A percentile compares a stretch with the other conserved stretches of the same genome.
Evolutionary conservation across 2,888 invertebrate genomes (phyloP).

Genomic region (Torymus aiolomorphi): DNA sequence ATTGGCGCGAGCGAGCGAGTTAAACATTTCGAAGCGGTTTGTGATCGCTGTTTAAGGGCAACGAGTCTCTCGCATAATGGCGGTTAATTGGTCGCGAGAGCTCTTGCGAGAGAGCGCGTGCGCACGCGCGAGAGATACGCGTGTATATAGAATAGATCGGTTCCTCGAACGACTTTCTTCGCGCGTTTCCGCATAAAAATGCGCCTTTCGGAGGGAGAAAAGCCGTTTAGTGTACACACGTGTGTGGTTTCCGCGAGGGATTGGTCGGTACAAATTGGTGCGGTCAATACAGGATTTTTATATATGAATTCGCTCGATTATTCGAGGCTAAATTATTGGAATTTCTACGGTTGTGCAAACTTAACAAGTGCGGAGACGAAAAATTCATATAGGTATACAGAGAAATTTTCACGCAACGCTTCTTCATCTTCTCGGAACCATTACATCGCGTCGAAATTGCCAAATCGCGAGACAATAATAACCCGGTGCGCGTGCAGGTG

Average conservation of each 20-base stretch:
- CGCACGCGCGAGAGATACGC: not conserved
- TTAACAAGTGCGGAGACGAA: too few relatives aligned
- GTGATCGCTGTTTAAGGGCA: conserved; percentile 43
- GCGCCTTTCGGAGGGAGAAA: not conserved
- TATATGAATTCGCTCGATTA: too few relatives aligned
- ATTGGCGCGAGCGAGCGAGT: not conserved
- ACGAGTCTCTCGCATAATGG: conserved; percentile 13
- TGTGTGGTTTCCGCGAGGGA: not conserved
- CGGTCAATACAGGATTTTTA: too few relatives aligned
- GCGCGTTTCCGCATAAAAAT: conserved; percentile 45
- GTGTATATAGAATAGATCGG: not conserved
- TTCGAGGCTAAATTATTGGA: too few relatives aligned
- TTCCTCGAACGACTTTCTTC: conserved; percentile 47
- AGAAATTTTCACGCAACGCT: too few relatives aligned
- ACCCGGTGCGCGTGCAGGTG: too few relatives aligned
- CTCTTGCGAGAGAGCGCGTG: not conserved
- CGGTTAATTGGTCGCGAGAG: conserved; percentile 44
- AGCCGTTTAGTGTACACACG: too few relatives aligned
- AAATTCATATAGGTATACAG: too few relatives aligned
- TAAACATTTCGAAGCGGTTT: conserved; percentile 10
- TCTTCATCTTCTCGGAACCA: too few relatives aligned
- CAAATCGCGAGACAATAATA: conserved; percentile 36
- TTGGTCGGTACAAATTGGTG: not conserved
- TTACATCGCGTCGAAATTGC: not conserved
- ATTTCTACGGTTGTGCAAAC: too few relatives aligned